Evolutionary conservation across 2,888 invertebrate species (phyloP).

Genomic region (Orthonevra nobilis): DNA sequence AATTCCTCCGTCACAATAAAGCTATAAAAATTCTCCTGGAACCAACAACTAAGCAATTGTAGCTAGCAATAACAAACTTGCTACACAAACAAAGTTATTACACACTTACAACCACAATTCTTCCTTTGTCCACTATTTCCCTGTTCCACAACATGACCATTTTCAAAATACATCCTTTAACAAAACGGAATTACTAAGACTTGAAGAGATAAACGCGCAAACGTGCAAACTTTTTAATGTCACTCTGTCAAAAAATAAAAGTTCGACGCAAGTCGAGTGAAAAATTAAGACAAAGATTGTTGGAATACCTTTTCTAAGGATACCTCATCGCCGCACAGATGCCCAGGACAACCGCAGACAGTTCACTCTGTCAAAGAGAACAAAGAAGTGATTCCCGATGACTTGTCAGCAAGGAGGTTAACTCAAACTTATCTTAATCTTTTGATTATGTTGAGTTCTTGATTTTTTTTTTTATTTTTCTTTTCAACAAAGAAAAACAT

Average conservation of each 20-base stretch:
- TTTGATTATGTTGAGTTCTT: slow-evolving; percentile 16
- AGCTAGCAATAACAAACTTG: not conserved
- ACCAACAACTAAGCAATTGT: not conserved
- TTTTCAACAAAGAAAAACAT: not conserved
- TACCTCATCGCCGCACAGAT: not conserved
- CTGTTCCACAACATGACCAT: not conserved
- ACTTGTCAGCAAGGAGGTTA: slow-evolving; percentile 12
- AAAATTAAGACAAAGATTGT: slow-evolving; percentile 1
- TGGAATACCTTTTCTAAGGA: not conserved
- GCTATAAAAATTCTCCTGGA: no score
- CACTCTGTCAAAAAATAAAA: not conserved
- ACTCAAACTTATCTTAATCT: slow-evolving; percentile 42
- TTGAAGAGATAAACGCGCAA: slow-evolving; percentile 10
- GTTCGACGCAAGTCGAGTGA: not conserved
- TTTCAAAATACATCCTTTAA: not conserved
- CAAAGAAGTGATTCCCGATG: not conserved
- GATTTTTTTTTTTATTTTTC: no score
- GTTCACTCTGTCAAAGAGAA: not conserved
- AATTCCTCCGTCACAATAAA: no score
- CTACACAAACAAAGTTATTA: not conserved
- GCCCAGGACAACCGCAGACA: not conserved
- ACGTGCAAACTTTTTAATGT: slow-evolving; percentile 9
- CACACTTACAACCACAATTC: not conserved
- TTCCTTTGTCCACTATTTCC: not conserved
- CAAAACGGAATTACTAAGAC: slow-evolving; percentile 10